Conservation (phyloP, 2,113 vertebrate species). For the Ochotona princeps region DNA sequence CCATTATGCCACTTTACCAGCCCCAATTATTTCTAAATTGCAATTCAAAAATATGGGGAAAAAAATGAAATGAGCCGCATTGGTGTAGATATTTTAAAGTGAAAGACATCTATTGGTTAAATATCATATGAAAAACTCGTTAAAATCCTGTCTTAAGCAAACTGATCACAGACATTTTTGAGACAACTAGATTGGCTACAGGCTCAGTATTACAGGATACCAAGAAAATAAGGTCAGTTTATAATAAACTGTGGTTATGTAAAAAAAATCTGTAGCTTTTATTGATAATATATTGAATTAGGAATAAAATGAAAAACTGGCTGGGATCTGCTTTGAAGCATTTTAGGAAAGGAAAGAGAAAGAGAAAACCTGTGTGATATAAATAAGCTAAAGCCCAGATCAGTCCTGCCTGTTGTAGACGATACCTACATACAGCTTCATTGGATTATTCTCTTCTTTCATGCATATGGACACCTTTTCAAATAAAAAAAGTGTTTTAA, state of each 20-base stretch:
- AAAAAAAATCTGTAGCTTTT: background rate
- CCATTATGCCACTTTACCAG: no score
- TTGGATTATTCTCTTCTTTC: constrained; percentile 4
- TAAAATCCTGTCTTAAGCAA: constrained; percentile 28
- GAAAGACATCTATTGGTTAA: constrained; percentile 2
- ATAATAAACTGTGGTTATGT: constrained; percentile 15
- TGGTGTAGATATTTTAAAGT: constrained; percentile 31
- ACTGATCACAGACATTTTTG: background rate
- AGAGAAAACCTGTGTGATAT: background rate
- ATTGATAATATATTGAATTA: background rate
- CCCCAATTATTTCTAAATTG: background rate
- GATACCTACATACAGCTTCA: background rate
- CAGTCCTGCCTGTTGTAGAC: background rate
- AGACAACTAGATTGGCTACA: background rate
- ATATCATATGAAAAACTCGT: background rate
- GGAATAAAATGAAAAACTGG: background rate
- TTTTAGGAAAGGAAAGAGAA: constrained; percentile 12
- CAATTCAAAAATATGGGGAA: background rate
- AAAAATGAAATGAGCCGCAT: background rate
- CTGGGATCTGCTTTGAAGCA: background rate
- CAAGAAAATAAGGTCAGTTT: constrained; percentile 18
- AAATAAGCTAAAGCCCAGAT: constrained; percentile 6
- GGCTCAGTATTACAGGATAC: background rate
- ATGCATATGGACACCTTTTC: background rate
- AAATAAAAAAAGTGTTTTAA: constrained; percentile 44